Evolutionary conservation across 64 coral and sea anemone species (phyloP).

Genomic region (Orbicella faveolata): DNA sequence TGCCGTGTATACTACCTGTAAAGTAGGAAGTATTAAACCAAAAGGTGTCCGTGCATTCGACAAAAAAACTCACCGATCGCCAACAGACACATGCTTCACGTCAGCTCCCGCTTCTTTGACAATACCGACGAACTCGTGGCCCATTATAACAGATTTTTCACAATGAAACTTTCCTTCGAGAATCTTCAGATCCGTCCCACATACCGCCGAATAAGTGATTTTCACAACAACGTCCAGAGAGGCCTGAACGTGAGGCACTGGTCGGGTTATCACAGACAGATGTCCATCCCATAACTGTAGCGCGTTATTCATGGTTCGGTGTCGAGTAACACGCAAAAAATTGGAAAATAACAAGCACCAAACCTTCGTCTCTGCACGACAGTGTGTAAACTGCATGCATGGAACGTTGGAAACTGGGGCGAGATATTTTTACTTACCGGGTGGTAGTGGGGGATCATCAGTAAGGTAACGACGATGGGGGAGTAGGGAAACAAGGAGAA

Average conservation of each 20-base stretch:
- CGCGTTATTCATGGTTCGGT: constrained; percentile 72
- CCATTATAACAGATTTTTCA: constrained; percentile 85
- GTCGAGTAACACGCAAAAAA: not conserved
- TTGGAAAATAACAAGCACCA: not conserved
- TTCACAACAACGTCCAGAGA: constrained; percentile 78
- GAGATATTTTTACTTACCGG: not conserved
- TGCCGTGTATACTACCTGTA: too few species aligned
- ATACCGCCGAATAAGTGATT: constrained; percentile 82
- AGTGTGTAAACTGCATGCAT: too few species aligned
- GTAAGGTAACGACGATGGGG: too few species aligned
- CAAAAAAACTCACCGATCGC: constrained; percentile 71
- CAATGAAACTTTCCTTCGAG: constrained; percentile 75
- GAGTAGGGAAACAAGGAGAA: too few species aligned
- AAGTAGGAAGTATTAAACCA: not conserved
- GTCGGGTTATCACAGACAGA: constrained; percentile 82
- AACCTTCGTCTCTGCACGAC: not conserved
- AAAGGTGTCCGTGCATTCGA: too few species aligned
- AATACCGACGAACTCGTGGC: constrained; percentile 90
- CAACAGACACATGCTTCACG: constrained; percentile 78
- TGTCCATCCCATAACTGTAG: constrained; percentile 82
- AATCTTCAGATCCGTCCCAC: constrained; percentile 82
- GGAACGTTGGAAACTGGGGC: not conserved
- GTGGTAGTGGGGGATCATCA: too few species aligned
- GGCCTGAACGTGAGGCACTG: constrained; percentile 78
- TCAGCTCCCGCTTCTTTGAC: constrained; percentile 78